Base-by-base conservation (phyloP, 1,140 invertebrate species). In the Drosophila varians region DNA sequence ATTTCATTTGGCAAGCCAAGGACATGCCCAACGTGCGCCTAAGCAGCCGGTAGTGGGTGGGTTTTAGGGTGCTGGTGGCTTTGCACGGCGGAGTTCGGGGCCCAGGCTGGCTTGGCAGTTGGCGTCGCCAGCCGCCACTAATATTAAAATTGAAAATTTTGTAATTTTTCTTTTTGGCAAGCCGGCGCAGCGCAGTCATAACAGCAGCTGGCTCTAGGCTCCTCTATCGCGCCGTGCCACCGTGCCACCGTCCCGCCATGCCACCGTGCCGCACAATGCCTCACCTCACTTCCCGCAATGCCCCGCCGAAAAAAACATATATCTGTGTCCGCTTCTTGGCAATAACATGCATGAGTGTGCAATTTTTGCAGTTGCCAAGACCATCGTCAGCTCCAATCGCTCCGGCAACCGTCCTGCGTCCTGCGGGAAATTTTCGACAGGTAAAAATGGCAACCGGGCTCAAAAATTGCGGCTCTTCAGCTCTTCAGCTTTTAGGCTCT, bases 61-160 rank as follows among this genome's bases (percentile, higher is more conserved):
- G 43, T 46, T 36, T 42, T 43, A 51, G 46, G 46, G 55, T 45
- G n/a, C 12, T 8, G 26, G 48, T 16, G 23, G 58, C 23, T 18
- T 6, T 45, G 4, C 21, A 21, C 21, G 51, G 5, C 28, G 8
- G 19, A 36, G 38, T 21, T 36, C 14, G n/a, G 43, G 55, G n/a
- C 19, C 40, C 38, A 43, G 19, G 26, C 40, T 36, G 25, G 60
- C 47, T 62, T 79, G 72, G 61, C 79, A 84, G 79, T 84, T 84
- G 79, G 76, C 82, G 83, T 76, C 83, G 83, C 64, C 82, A 82
- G 73, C 77, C 74, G 82, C 82, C 69, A 86, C 82, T 86, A 86
- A 86, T 86, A 86, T 86, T 86, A 86, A 86, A 86, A 86, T 86
- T 86, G 82, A 86, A 86, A 86, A 87, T 86, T 87, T 87, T 87